Percentiles rank a stretch among this genome's conserved stretches.
Conservation (phyloP, 2,113 vertebrate species). For the Pristiophorus japonicus region DNA sequence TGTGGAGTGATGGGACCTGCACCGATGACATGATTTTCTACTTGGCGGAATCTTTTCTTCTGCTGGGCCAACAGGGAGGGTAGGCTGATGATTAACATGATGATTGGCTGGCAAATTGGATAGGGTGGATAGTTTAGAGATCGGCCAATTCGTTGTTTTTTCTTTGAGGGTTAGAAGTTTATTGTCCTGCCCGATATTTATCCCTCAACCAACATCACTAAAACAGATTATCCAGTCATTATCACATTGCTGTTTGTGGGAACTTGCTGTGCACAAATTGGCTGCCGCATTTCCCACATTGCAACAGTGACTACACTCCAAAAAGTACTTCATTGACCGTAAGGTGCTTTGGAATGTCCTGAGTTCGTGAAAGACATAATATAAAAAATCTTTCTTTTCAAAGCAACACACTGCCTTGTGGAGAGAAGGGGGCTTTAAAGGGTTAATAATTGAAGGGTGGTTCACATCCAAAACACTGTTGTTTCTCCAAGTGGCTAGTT, state of each 20-base stretch:
- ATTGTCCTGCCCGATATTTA: too few relatives aligned
- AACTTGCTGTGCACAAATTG: too few relatives aligned
- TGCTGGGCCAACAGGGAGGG: not conserved
- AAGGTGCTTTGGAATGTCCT: not conserved
- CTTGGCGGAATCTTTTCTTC: not conserved
- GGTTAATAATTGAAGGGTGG: not conserved
- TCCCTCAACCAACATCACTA: too few relatives aligned
- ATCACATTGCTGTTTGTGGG: too few relatives aligned
- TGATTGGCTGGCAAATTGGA: too few relatives aligned
- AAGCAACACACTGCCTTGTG: not conserved
- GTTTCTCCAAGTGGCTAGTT: not conserved
- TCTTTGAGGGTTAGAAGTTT: too few relatives aligned
- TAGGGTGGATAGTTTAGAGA: too few relatives aligned
- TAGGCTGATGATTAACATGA: not conserved
- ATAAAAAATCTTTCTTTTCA: not conserved
- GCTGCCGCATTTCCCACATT: not conserved
- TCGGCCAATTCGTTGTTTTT: too few relatives aligned
- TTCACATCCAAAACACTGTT: not conserved
- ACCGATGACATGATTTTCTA: not conserved
- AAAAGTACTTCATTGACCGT: not conserved
- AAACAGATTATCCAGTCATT: too few relatives aligned
- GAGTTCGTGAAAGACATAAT: not conserved
- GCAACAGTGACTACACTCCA: not conserved
- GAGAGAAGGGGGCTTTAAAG: not conserved
- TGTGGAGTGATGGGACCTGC: not conserved